Evolutionary conservation across 2,113 vertebrate genomes (phyloP), one percentile per base, ranked within the genome.

Genomic region (Anarrhichthys ocellatus): DNA sequence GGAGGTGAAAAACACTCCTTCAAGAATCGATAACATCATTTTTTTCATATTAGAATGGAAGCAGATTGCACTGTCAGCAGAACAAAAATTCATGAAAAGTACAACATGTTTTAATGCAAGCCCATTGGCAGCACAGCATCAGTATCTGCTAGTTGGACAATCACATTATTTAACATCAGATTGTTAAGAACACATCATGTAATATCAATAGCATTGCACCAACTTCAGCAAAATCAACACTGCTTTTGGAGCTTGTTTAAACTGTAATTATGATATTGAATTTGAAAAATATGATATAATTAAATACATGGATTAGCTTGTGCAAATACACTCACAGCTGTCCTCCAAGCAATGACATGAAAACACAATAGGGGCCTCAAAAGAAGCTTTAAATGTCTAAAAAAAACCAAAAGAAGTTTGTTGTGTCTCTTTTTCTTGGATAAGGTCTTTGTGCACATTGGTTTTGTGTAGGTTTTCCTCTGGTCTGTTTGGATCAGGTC

Each of bases 11-110:
- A 67, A 44, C 18, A 40, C 46, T 1, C 24, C 18, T 77, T 56
- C 27, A 59, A 72, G 24, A 48, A 85, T 77, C 48, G 76, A 68
- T 68, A 70, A 48, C 48, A 22, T 80, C 0, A 22, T 75, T 67
- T 82, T 71, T 50, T 78, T 61, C 11, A 78, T 11, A 22, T 73
- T 44, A 59, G 59, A 67, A 9, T 18, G 38, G 40, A 48, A 80
- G 20, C 24, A 71, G 27, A 24, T 66, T 11, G 46, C 27, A 36
- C 20, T 29, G 24, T 46, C 3, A 32, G n/a, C 17, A 24, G 50
- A 40, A 17, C 50, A 63, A 24, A 46, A 15, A 11, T 52, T 75
- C 59, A 72, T 59, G 29, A 46, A 44, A 54, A 78, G 58, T 52
- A 34, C 4, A 66, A 15, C 17, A 32, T 32, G 52, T 20, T 50